These are phyloP conservation scores for Mongoloraphidia duomilia DNA, from an alignment of 2,888 invertebrate species.

Conservation along the genomic window DNA sequence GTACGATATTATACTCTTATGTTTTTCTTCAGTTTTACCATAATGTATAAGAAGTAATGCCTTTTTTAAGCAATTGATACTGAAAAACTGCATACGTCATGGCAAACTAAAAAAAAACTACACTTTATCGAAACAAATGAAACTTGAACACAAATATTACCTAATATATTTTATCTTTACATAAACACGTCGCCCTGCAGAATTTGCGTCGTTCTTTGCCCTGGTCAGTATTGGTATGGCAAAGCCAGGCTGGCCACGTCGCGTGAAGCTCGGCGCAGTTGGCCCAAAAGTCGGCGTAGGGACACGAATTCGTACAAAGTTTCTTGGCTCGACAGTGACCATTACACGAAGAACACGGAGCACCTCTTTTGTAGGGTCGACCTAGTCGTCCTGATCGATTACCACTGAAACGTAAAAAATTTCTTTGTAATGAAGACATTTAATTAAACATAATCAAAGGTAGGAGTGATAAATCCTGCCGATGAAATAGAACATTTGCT, in stretches of 20 bases:
- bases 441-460: no score
- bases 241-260: constrained; percentile 45
- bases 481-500: no score
- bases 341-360: constrained; percentile 50
- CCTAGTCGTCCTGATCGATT: constrained; percentile 46
- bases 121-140: no score
- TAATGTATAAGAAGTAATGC: no score
- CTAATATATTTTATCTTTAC: constrained; percentile 40
- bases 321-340: constrained; percentile 43
- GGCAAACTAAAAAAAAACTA: no score
- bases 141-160: no score
- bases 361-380: constrained; percentile 51
- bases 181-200: constrained; percentile 63
- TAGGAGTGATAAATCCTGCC: no score
- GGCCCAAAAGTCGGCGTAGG: constrained; percentile 50
- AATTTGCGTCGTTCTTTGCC: constrained; percentile 37
- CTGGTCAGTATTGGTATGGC: constrained; percentile 35
- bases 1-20: no score
- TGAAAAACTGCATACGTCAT: no score
- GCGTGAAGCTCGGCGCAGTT: constrained; percentile 52
- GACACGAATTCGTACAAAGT: constrained; percentile 62
- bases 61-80: no score
- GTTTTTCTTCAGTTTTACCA: no score
- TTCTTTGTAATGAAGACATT: neutral
- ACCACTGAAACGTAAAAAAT: constrained; percentile 39